These are phyloP conservation scores for Elachura formosa DNA, from an alignment of 2,113 vertebrate genomes.

Conservation along the genomic window DNA sequence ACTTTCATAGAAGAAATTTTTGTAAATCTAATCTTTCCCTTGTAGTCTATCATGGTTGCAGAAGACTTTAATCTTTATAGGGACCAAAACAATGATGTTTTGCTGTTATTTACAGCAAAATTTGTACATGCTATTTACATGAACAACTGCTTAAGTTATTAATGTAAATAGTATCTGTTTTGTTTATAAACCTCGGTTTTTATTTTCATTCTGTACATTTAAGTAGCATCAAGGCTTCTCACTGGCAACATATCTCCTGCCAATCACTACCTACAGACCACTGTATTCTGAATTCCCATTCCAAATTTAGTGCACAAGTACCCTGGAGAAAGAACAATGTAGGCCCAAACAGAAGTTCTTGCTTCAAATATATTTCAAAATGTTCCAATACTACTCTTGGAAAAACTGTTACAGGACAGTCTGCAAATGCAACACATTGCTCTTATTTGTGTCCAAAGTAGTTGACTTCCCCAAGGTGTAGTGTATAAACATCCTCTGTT, in stretches of 20 bases:
- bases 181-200: background rate
- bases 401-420: background rate
- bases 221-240: background rate
- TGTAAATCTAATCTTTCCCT: background rate
- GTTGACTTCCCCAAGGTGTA: background rate
- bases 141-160: background rate
- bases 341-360: background rate
- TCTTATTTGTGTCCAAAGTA: background rate
- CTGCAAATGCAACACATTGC: background rate
- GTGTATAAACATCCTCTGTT: background rate
- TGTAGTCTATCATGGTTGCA: background rate
- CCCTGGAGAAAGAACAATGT: background rate
- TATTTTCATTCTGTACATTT: background rate
- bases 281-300: background rate
- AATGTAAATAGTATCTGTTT: background rate
- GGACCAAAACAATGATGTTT: background rate
- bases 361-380: background rate
- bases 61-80: background rate
- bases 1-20: background rate
- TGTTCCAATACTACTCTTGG: background rate
- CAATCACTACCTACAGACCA: fast-evolving
- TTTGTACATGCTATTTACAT: too few relatives aligned
- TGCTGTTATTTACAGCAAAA: too few relatives aligned
- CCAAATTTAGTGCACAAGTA: background rate
- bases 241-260: background rate